Conservation (phyloP, 2,888 invertebrate genomes). For the Acanthosoma haemorrhoidale region DNA sequence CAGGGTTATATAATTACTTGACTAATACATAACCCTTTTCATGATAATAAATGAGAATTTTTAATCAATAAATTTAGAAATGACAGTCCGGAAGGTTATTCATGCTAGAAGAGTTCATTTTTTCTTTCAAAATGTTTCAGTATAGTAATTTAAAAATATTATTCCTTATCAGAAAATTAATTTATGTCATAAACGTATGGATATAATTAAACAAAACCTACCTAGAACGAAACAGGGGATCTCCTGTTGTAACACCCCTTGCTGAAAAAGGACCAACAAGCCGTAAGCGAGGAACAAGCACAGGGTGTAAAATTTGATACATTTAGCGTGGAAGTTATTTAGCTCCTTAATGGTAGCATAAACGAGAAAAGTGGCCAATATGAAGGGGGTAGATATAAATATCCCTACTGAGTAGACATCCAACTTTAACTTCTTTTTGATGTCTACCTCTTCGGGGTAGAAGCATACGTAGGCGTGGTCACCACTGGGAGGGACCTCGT, state of each 20-base stretch:
- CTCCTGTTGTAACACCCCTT: neutral
- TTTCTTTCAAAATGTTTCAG: no score
- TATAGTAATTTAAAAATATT: no score
- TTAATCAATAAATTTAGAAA: no score
- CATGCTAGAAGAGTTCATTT: no score
- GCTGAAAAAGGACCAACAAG: conserved; percentile 41
- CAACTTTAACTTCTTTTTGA: neutral
- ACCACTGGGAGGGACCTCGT: neutral
- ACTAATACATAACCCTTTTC: no score
- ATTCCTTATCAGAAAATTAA: no score
- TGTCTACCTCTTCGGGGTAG: neutral
- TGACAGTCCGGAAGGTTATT: no score
- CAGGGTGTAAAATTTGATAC: conserved; percentile 43
- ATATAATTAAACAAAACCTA: no score
- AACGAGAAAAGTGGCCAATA: conserved; percentile 51
- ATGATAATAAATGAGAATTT: no score
- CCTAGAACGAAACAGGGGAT: neutral
- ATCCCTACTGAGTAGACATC: conserved; percentile 45
- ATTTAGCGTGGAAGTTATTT: conserved; percentile 47
- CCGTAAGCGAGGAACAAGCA: conserved; percentile 42
- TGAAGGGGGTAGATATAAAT: conserved; percentile 52
- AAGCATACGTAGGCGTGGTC: conserved; percentile 6
- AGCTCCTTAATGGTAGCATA: conserved; percentile 53
- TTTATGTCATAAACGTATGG: no score
- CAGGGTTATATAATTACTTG: no score